Conservation (phyloP, 2,888 invertebrate species). For the Troglohyphantes excavatus region DNA sequence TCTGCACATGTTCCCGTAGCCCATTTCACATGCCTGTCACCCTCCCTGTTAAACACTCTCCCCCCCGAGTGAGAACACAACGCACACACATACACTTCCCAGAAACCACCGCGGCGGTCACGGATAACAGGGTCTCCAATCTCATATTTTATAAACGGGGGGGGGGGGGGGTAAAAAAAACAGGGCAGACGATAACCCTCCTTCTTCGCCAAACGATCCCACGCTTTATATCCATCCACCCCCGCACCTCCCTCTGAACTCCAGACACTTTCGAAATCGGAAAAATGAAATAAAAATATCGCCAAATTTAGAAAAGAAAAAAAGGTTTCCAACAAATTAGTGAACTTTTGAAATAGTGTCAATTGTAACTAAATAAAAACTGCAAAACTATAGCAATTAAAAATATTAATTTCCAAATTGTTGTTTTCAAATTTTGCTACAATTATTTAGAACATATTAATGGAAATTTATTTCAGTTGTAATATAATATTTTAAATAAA, state of each 20-base stretch:
- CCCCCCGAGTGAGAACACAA: neutral
- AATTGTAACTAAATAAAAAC: too few relatives aligned
- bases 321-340: too few relatives aligned
- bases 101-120: conserved; percentile 14
- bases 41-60: neutral
- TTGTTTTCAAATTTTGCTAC: too few relatives aligned
- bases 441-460: too few relatives aligned
- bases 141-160: neutral
- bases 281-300: too few relatives aligned
- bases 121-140: neutral
- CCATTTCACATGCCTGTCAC: conserved; percentile 8
- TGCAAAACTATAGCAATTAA: too few relatives aligned
- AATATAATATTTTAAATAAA: too few relatives aligned
- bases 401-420: too few relatives aligned
- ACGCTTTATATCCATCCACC: conserved; percentile 7
- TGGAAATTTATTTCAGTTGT: too few relatives aligned
- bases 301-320: too few relatives aligned
- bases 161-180: neutral
- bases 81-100: neutral
- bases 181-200: neutral
- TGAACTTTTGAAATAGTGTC: too few relatives aligned
- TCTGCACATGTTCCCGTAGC: conserved; percentile 1
- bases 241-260: neutral
- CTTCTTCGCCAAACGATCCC: conserved; percentile 11
- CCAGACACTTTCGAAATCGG: too few relatives aligned